A percentile compares a stretch with the other conserved stretches of the same genome.
Evolutionary conservation across 2,113 vertebrate species (phyloP).

Genomic region (Sinocyclocheilus rhinocerous): DNA sequence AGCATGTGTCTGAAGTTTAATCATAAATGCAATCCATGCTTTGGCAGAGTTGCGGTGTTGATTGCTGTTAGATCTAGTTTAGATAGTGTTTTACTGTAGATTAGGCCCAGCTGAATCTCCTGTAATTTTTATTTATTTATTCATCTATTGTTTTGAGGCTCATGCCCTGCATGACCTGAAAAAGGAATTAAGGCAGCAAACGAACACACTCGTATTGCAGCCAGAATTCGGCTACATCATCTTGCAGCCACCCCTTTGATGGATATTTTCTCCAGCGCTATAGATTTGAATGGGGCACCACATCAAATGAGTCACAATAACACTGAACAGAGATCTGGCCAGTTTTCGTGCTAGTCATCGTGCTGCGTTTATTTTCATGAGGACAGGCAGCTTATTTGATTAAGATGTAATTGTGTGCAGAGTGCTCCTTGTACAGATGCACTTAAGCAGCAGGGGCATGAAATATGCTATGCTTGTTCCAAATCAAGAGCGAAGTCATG

Average conservation of each 20-base stretch:
- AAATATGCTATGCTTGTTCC: slow-evolving; percentile 48
- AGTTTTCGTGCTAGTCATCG: slow-evolving; percentile 44
- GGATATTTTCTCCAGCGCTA: slow-evolving; percentile 7
- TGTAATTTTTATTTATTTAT: too few relatives aligned
- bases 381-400: slow-evolving; percentile 58
- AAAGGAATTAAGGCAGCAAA: too few relatives aligned
- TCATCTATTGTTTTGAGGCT: too few relatives aligned
- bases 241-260: slow-evolving; percentile 23
- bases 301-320: slow-evolving; percentile 46
- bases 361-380: slow-evolving; percentile 56
- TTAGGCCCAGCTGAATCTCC: too few relatives aligned
- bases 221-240: not conserved
- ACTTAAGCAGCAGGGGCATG: slow-evolving; percentile 30
- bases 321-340: slow-evolving; percentile 54
- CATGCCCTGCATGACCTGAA: too few relatives aligned
- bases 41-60: too few relatives aligned
- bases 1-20: too few relatives aligned
- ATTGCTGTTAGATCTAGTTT: too few relatives aligned
- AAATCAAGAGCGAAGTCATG: slow-evolving; percentile 43
- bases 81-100: too few relatives aligned
- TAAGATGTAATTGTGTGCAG: slow-evolving; percentile 60
- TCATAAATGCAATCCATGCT: too few relatives aligned
- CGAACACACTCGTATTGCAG: not conserved
- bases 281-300: slow-evolving; percentile 8
- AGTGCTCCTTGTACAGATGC: slow-evolving; percentile 41